Evolutionary conservation across 2,888 invertebrate species (phyloP), one percentile per base, ranked within the genome.

Genomic region (Apodemia zela): DNA sequence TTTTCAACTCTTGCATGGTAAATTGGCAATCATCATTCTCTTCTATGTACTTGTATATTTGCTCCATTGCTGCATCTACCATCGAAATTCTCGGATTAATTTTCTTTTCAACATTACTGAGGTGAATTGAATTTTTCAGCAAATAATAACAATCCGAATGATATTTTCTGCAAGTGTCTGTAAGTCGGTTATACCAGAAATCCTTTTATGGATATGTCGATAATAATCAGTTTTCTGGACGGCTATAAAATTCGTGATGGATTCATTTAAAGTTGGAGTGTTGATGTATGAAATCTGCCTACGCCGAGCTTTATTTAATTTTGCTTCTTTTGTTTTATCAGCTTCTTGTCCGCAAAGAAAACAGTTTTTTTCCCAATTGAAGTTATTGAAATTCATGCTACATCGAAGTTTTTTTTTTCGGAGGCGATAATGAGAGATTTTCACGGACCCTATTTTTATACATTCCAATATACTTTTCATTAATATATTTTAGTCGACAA

Each of bases 21-120:
- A 69, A 67, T 59, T 68, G 68, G 60, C 67, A 67, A 59, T 68
- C 68, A 57, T 66, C 68, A 51, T 68, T 66, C 58, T 68, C 65
- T 64, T 67, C 65, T 29, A 66, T 61, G 33, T 64, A 64, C 58
- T 63, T 62, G 33, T 47, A 66, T 51, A 68, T 68, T 51, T 66
- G 59, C 58, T 68, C 63, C 66, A 66, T 68, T 65, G 67, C 67
- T 63, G 63, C 63, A 59, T 66, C 66, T 61, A 65, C 59, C 45
- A 45, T 60, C 25, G 58, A 49, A 57, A 57, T 67, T 33, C 21
- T 29, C 42, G 65, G 60, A 63, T 62, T 47, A 60, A 47, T 63
- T 65, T 66, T 66, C 10, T 63, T 61, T n/a, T 66, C 54, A 45
- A 45, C 45, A 45, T n/a, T 21, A 21, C 21, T 51, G 21, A 21